phyloP scores from a whole-genome alignment of 1,140 invertebrate species.

The Zaprionus africanus region DNA sequence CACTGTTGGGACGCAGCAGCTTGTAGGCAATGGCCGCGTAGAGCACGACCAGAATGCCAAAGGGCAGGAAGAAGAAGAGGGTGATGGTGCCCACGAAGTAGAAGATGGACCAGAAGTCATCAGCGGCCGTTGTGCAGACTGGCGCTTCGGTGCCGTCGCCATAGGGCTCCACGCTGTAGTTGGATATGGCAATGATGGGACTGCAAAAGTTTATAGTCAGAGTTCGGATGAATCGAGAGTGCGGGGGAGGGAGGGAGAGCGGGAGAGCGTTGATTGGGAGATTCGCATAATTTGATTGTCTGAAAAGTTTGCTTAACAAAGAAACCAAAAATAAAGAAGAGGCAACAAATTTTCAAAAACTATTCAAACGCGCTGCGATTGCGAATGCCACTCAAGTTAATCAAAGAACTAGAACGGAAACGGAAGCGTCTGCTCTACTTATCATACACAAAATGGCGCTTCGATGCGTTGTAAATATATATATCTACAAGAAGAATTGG shows the following conservation, averaged over 20 bases:
- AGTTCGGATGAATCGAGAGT: constrained; percentile 1
- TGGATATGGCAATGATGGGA: constrained; percentile 91
- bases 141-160: constrained; percentile 88
- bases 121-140: constrained; percentile 90
- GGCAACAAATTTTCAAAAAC: constrained; percentile 59
- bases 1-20: constrained; percentile 85
- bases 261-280: background rate
- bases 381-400: constrained; percentile 67
- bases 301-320: constrained; percentile 68
- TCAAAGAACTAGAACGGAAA: constrained; percentile 69
- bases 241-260: background rate
- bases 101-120: constrained; percentile 89
- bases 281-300: constrained; percentile 38
- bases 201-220: constrained; percentile 85
- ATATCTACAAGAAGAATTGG: constrained; percentile 23
- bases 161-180: constrained; percentile 89
- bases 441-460: constrained; percentile 34
- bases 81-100: constrained; percentile 92
- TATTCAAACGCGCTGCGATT: constrained; percentile 46
- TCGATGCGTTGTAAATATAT: constrained; percentile 23
- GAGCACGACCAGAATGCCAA: constrained; percentile 91
- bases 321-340: constrained; percentile 14
- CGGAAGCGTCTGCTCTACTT: constrained; percentile 58
- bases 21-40: constrained; percentile 94
- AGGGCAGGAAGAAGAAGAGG: constrained; percentile 93